Evolutionary conservation across 2,113 vertebrate genomes (phyloP), one percentile per base, ranked within the genome.

Genomic region (Gracilinanus agilis): DNA sequence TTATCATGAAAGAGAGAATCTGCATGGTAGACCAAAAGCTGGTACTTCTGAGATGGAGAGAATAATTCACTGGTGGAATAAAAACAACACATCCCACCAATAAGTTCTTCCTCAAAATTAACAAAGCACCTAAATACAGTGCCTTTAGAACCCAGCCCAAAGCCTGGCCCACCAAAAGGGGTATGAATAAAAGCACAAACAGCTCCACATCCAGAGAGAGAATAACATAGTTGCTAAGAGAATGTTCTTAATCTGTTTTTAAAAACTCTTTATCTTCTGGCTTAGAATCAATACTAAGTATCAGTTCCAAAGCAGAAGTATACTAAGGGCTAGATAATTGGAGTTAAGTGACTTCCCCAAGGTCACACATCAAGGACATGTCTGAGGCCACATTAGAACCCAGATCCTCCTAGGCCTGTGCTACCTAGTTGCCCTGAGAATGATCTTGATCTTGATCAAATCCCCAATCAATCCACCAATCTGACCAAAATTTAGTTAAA

Each of bases 1-100:
- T 99, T 99, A 95, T 99, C 99, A 3, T 99, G 99, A 96, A 99
- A 99, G 29, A 99, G 99, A 91, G 99, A 99, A 96, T 99, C 99
- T 3, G 99, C 99, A 0, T 99, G 99, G 96, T 99, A 99, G 1
- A 99, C 99, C 95, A 99, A 98, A 95, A 99, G 98, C 98, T 99
- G 99, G 98, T 99, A 99, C 98, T 99, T 99, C 98, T 99, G 99
- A 54, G 99, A 99, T 0, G 99, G 99, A 0, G 99, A 99, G 96
- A 99, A 99, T 89, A 99, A 98, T 83, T 99, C 99, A 91, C 99
- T 99, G 44, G 27, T 34, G 83, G 98, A 97, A 97, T 3, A 96
- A 90, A 91, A 55, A 96, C 49, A 61, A 97, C 27, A 96, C 6
- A 95, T 2, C 49, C 90, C 23, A 34, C 75, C 94, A 91, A 23